Percentiles rank a stretch among this genome's conserved stretches.
Conservation (phyloP, 2,113 vertebrate genomes). For the Ceratotherium simum region DNA sequence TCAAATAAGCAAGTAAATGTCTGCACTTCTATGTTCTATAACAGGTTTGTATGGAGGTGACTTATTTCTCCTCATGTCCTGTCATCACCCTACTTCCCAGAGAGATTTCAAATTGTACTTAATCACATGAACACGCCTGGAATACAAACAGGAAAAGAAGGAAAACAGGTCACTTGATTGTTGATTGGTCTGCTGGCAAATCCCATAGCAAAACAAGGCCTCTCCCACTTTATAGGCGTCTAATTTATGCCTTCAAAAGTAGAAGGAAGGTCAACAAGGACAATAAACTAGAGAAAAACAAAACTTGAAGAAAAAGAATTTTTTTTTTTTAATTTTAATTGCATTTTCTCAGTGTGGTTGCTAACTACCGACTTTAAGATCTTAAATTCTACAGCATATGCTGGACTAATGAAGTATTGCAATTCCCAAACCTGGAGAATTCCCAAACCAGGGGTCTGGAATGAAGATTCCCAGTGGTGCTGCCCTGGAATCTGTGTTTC, state of each 20-base stretch:
- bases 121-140: slow-evolving; percentile 63
- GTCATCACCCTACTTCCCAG: slow-evolving; percentile 57
- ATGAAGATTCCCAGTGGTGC: not conserved
- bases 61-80: slow-evolving; percentile 45
- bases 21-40: not conserved
- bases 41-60: slow-evolving; percentile 34
- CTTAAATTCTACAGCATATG: not conserved
- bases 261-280: not conserved
- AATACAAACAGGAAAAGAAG: slow-evolving; percentile 72
- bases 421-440: not conserved
- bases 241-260: slow-evolving; percentile 40
- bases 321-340: not conserved
- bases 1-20: slow-evolving; percentile 51
- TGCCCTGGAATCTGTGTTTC: not conserved
- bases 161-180: slow-evolving; percentile 65
- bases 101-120: slow-evolving; percentile 64
- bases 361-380: slow-evolving; percentile 33
- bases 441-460: not conserved
- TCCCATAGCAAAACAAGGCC: not conserved
- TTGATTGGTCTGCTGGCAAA: slow-evolving; percentile 45
- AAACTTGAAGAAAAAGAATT: not conserved
- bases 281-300: not conserved
- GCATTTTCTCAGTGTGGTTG: not conserved
- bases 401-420: not conserved
- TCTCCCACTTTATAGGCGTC: not conserved